These are phyloP conservation scores for Hoplostethus mediterraneus DNA, from an alignment of 2,797 vertebrate species.

Conservation along the genomic window DNA sequence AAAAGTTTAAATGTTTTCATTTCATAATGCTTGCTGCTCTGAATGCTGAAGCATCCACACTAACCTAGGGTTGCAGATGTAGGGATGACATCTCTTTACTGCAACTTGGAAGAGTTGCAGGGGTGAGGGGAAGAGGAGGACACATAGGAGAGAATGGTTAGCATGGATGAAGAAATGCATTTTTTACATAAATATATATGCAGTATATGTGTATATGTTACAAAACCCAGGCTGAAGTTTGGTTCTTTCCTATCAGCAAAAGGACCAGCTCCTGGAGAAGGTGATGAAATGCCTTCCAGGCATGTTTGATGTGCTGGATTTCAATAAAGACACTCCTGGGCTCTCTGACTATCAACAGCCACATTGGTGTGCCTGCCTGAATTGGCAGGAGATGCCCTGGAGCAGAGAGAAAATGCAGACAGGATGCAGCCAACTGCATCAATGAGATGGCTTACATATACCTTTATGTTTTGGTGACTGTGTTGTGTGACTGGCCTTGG, in stretches of 20 bases:
- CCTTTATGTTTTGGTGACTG: conserved; percentile 36
- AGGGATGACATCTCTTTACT: too few species aligned
- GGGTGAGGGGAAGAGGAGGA: too few species aligned
- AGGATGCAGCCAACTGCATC: conserved; percentile 48
- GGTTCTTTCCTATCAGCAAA: conserved; percentile 44
- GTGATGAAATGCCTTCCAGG: conserved; percentile 60
- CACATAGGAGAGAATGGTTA: background rate
- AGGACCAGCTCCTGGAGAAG: conserved; percentile 41
- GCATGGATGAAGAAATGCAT: background rate
- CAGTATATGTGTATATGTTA: background rate
- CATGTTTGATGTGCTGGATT: conserved; percentile 69
- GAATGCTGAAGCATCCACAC: too few species aligned
- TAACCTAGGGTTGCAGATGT: too few species aligned
- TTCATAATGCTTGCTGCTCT: too few species aligned
- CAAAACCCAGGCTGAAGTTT: conserved; percentile 39
- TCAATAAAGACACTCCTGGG: conserved; percentile 63
- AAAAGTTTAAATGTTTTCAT: too few species aligned
- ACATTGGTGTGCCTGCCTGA: conserved; percentile 42
- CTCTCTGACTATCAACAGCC: conserved; percentile 49
- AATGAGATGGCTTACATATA: conserved; percentile 41
- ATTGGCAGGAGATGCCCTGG: conserved; percentile 62
- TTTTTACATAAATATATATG: background rate
- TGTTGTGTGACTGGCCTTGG: conserved; percentile 9
- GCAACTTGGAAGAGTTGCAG: too few species aligned
- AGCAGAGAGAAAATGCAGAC: conserved; percentile 49